Conservation (phyloP, 2,797 vertebrate species). For the Pachyuromys duprasi region DNA sequence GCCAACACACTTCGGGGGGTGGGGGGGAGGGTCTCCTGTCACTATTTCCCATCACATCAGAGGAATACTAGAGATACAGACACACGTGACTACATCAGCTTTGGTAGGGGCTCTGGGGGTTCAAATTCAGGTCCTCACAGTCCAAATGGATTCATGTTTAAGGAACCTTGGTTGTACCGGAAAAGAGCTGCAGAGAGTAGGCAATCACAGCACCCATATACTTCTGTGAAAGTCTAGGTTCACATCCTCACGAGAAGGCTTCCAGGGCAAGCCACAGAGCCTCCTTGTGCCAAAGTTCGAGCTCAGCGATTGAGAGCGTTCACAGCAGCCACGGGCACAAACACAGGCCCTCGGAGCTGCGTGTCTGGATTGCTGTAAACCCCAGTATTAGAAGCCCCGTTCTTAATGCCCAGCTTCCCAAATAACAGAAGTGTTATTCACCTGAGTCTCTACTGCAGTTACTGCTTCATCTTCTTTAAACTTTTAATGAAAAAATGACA, state of each 20-base stretch:
- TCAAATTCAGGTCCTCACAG: background rate
- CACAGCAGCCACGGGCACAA: background rate
- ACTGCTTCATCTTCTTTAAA: background rate
- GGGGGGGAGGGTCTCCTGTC: no score
- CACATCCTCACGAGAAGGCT: background rate
- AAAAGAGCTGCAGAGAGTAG: background rate
- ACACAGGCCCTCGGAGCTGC: background rate
- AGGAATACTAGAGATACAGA: background rate
- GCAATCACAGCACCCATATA: background rate
- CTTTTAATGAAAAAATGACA: slow-evolving; percentile 26
- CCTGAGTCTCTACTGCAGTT: background rate
- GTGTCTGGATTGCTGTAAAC: background rate
- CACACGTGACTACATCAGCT: background rate
- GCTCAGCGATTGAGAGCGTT: background rate
- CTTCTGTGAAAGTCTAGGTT: background rate
- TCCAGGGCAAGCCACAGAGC: background rate
- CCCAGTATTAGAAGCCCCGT: background rate
- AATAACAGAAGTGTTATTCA: background rate
- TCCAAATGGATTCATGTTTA: background rate
- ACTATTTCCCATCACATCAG: background rate
- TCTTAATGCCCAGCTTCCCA: slow-evolving; percentile 38
- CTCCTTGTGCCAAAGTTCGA: background rate
- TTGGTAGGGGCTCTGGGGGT: background rate
- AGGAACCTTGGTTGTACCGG: background rate
- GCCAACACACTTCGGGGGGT: no score